Percentiles rank a stretch among this genome's conserved stretches.
phyloP scores from a whole-genome alignment of 2,113 vertebrate species.

The Brachypteracias leptosomus region DNA sequence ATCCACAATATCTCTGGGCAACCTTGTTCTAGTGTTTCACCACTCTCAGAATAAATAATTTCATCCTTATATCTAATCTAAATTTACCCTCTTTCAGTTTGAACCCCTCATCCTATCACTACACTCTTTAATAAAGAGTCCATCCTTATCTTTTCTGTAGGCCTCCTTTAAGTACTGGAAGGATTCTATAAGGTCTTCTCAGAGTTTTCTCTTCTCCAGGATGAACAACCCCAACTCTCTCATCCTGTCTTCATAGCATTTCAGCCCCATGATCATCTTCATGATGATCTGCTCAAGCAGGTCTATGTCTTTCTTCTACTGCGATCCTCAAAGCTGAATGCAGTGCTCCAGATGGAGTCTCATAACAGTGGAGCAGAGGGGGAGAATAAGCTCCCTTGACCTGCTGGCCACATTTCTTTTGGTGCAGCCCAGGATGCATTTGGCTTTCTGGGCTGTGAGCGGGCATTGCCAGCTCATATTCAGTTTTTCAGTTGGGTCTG shows the following conservation, averaged over 20 bases:
- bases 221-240: neutral
- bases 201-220: neutral
- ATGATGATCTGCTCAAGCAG: neutral
- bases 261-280: neutral
- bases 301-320: neutral
- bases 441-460: neutral
- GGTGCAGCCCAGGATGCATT: neutral
- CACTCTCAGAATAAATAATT: neutral
- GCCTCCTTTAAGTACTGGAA: neutral
- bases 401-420: fast-evolving
- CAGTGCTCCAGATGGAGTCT: neutral
- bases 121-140: too few species aligned
- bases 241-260: neutral
- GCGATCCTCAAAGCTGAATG: fast-evolving
- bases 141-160: neutral
- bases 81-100: neutral
- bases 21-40: neutral
- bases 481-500: neutral
- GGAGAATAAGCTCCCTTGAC: neutral
- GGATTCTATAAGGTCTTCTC: neutral
- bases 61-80: neutral
- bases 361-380: neutral
- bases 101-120: neutral
- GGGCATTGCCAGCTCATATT: fast-evolving
- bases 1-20: neutral